Percentiles rank a stretch among this genome's conserved stretches.
Evolutionary conservation across 2,888 invertebrate genomes (phyloP).

Genomic region (Ectropis crepuscularia): DNA sequence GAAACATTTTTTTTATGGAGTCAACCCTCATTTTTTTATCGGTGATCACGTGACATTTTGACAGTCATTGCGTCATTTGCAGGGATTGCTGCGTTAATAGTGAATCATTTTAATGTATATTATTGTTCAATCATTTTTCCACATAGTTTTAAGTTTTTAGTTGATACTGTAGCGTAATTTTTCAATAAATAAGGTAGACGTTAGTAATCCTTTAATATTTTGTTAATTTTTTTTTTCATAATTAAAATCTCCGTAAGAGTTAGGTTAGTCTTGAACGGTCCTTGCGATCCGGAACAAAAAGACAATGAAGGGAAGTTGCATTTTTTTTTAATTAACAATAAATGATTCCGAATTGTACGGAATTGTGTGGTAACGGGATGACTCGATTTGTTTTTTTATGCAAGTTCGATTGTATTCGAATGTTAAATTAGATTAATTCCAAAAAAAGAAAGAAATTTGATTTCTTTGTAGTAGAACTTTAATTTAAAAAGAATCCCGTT

Average conservation of each 20-base stretch:
- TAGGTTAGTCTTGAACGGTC: conserved; percentile 77
- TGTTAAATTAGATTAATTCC: neutral
- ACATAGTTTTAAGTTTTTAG: conserved; percentile 81
- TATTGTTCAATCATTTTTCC: conserved; percentile 84
- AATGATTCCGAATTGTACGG: conserved; percentile 39
- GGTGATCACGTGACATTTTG: conserved; percentile 43
- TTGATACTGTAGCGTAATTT: conserved; percentile 80
- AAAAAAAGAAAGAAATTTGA: neutral
- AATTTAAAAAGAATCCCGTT: conserved; percentile 39
- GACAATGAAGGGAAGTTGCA: conserved; percentile 82
- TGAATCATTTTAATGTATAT: conserved; percentile 84
- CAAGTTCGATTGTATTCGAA: neutral
- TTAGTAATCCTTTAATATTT: conserved; percentile 82
- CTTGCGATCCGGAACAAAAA: conserved; percentile 78
- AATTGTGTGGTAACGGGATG: conserved; percentile 30
- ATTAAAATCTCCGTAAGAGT: conserved; percentile 67
- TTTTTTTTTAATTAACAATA: conserved; percentile 48
- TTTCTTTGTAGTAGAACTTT: conserved; percentile 38
- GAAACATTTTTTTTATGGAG: conserved; percentile 47
- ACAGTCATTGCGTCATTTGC: conserved; percentile 47
- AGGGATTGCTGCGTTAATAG: conserved; percentile 77
- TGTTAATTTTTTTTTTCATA: conserved; percentile 82
- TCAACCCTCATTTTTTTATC: conserved; percentile 40
- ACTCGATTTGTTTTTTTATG: conserved; percentile 10
- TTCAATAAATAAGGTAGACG: conserved; percentile 78